Base-by-base conservation (phyloP, 2,113 vertebrate genomes). In the Cynocephalus volans region DNA sequence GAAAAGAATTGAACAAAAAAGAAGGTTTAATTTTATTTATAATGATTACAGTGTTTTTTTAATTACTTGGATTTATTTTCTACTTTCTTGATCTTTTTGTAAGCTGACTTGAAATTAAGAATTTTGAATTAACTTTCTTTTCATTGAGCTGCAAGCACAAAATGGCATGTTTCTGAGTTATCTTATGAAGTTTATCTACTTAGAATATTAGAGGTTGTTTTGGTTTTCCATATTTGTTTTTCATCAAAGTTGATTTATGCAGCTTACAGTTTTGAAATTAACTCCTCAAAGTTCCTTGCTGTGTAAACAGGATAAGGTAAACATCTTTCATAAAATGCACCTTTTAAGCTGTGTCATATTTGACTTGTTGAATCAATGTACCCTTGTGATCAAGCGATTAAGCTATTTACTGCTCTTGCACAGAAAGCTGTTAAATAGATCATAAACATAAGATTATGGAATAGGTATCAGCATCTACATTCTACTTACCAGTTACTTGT, bases 221-320 rank as follows among this genome's bases (percentile, higher is more conserved):
- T 82, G 52, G 31, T 91, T 87, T 97, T 93, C 86, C 77, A 6
- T 89, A 75, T 93, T 95, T 96, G 64, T 84, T 93, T 92, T 96
- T 95, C 75, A 96, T 95, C 94, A 95, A 72, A 96, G 28, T 77
- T 97, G 91, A 96, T 83, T 97, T 48, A 96, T 10, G 18, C 50
- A 91, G 91, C 24, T 97, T 97, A 95, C 5, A 81, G 28, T 81
- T 93, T 80, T 77, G 54, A 97, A 98, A 97, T 96, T 93, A 95
- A 93, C 73, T 94, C 58, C 73, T 97, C 77, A 28, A 62, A 87
- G 26, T 93, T 89, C 45, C 23, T 96, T 81, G 88, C 95, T 98
- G 91, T 93, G 45, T 92, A 97, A 98, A 97, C 50, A 97, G 90
- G 88, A 96, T 95, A 97, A 95, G 41, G 82, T 83, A 96, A 97